Percentiles rank a stretch among this genome's conserved stretches.
Evolutionary conservation across 2,888 invertebrate genomes (phyloP).

Genomic region (Zootermopsis nevadensis): DNA sequence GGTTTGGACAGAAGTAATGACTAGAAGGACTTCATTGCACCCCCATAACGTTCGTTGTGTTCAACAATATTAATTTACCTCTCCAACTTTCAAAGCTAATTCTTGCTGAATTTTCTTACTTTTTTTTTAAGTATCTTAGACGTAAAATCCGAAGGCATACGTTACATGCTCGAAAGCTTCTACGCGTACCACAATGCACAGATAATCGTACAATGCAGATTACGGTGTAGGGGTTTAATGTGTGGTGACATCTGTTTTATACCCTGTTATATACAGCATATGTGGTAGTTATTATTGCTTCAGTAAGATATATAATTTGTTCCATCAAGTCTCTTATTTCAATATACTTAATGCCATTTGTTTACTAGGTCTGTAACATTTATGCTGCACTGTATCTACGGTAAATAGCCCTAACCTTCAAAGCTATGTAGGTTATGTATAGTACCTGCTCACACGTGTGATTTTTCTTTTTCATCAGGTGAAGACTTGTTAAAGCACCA

Average conservation of each 20-base stretch:
- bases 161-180: background rate
- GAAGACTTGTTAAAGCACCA: conserved; percentile 58
- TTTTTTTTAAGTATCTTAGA: background rate
- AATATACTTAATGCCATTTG: background rate
- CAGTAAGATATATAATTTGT: background rate
- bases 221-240: no score
- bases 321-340: background rate
- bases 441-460: background rate
- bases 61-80: background rate
- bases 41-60: background rate
- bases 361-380: background rate
- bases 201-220: no score
- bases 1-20: background rate
- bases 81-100: background rate
- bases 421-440: background rate
- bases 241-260: no score
- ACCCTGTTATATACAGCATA: no score
- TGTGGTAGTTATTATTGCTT: background rate
- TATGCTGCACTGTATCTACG: background rate
- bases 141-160: background rate
- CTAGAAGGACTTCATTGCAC: background rate
- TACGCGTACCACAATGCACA: no score
- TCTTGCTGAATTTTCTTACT: background rate
- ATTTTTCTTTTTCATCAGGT: conserved; percentile 10
- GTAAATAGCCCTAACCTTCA: background rate